Conservation (phyloP, 1,140 invertebrate species). For the Drosophila pallidifrons region DNA sequence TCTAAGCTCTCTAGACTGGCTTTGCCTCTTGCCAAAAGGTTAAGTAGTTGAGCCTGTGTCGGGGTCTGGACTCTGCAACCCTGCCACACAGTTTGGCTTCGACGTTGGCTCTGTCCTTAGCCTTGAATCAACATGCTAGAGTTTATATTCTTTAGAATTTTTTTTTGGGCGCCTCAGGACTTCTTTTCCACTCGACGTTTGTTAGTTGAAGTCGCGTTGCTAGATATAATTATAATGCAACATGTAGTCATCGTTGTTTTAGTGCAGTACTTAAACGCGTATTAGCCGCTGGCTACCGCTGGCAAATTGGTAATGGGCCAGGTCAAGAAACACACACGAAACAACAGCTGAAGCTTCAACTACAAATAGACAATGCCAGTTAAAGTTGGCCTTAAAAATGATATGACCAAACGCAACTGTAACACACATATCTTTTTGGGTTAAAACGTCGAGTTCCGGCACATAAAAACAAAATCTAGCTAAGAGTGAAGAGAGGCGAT, state of each 20-base stretch:
- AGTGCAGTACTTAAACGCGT: slow-evolving; percentile 23
- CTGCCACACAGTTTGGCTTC: too few species aligned
- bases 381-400: slow-evolving; percentile 33
- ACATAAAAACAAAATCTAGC: slow-evolving; percentile 19
- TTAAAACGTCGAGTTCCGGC: slow-evolving; percentile 16
- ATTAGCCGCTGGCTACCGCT: slow-evolving; percentile 15
- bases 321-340: slow-evolving; percentile 22
- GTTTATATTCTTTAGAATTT: neutral
- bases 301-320: slow-evolving; percentile 24
- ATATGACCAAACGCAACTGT: slow-evolving; percentile 43
- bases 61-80: slow-evolving; percentile 1
- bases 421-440: slow-evolving; percentile 34
- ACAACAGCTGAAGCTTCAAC: slow-evolving; percentile 9
- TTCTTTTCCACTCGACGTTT: neutral
- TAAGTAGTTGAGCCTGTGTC: slow-evolving; percentile 71
- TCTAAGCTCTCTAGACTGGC: slow-evolving; percentile 1
- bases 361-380: slow-evolving; percentile 26
- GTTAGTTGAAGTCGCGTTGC: slow-evolving; percentile 39
- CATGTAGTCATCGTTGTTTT: slow-evolving; percentile 17
- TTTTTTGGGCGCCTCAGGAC: slow-evolving; percentile 2
- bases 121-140: slow-evolving; percentile 65
- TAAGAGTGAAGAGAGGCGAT: neutral
- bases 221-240: slow-evolving; percentile 45
- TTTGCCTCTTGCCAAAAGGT: slow-evolving; percentile 57
- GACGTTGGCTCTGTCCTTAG: slow-evolving; percentile 50